Conservation (phyloP, 1,140 invertebrate genomes). For the Temnothorax nylanderi region DNA sequence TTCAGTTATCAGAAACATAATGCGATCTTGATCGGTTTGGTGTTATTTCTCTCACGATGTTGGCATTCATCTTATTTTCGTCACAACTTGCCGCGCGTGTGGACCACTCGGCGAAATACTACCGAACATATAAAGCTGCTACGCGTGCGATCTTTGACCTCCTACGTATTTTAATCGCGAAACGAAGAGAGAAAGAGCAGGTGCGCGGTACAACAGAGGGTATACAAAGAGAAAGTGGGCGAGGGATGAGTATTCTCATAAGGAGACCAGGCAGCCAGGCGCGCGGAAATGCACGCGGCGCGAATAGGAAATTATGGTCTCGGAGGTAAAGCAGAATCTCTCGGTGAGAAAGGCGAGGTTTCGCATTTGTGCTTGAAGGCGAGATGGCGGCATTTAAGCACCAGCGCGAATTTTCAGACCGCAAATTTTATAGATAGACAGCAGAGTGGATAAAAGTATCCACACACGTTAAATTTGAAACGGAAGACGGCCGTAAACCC, state of each 20-base stretch:
- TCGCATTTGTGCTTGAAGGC: background rate
- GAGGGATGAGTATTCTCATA: conserved; percentile 24
- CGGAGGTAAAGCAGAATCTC: conserved; percentile 16
- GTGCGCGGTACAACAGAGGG: background rate
- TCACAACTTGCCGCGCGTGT: no score
- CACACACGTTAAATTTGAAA: conserved; percentile 73
- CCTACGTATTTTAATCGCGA: conserved; percentile 29
- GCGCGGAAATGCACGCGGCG: conserved; percentile 24
- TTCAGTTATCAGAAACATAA: background rate
- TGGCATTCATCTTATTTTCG: background rate
- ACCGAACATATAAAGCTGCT: background rate
- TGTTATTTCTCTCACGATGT: background rate
- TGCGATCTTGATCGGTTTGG: background rate
- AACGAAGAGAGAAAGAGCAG: background rate
- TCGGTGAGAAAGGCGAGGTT: conserved; percentile 11
- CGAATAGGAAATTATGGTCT: conserved; percentile 42
- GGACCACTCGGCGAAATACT: background rate
- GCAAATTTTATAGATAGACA: conserved; percentile 40
- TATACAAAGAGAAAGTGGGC: conserved; percentile 19
- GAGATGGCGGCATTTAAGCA: conserved; percentile 45
- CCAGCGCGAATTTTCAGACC: conserved; percentile 58
- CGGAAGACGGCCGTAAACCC: conserved; percentile 71
- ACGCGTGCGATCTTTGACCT: background rate
- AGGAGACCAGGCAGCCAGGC: conserved; percentile 21
- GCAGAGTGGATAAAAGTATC: conserved; percentile 39